Base-by-base conservation (phyloP, 2,888 invertebrate genomes). In the Hipparchia sbordonii region DNA sequence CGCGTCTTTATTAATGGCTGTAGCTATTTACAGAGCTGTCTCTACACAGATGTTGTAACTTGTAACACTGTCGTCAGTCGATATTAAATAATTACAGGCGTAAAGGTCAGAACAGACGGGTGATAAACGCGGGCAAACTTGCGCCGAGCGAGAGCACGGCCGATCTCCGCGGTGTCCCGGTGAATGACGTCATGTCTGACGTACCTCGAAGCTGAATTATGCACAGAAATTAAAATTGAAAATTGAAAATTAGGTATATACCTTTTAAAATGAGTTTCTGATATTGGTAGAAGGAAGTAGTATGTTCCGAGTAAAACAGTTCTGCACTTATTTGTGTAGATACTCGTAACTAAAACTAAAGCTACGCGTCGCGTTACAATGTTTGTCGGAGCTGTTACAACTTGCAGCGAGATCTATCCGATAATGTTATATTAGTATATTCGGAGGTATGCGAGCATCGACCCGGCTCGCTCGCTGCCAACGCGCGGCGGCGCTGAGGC, bases 401-500 rank as follows among this genome's bases (percentile, higher is more conserved):
- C 57, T 9, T 23, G 70, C 63, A 70, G 67, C 13, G 72, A 67
- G 63, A 67, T 72, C 57, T 54, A 70, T 72, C 61, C 39, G 39
- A 48, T 48, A 7, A 4, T 62, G 61, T 70, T 62, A 51, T 61
- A 67, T 54, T 4, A 5, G 39, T 39, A 39, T 4, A 39, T 39
- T 39, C 39, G 39, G 2, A 39, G 39, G 59, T 62, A 67, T 67
- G 56, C 72, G 74, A 72, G 56, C 74, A 70, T 67, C 70, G 74
- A 72, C 67, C 70, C 45, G 23, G 13, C 56, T 13, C 56, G 56
- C 2, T 56, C 56, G 56, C 56, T 56, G 56, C 56, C 56, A 56
- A 56, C 7, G 45, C 39, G 23, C 67, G 72, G 65, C 67, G 54
- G 39, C 63, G 70, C 61, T 51, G 76, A 72, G 66, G 75, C 73